Conservation (phyloP, 2,888 invertebrate species). For the Tricholauxania praeusta region DNA sequence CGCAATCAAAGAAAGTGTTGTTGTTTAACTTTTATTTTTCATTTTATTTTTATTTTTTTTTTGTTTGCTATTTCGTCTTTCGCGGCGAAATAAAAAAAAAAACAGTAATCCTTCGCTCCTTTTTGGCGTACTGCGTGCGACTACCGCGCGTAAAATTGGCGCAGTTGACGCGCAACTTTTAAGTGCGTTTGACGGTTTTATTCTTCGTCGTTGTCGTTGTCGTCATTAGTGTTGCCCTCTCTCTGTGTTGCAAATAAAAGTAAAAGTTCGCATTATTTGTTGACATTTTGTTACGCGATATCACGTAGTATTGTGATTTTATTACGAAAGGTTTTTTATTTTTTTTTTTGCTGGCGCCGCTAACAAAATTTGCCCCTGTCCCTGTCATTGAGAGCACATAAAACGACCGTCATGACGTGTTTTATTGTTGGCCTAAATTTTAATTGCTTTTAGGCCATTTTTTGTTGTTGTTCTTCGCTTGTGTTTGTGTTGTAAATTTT, state of each 20-base stretch:
- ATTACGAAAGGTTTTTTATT: too few relatives aligned
- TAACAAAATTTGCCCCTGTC: neutral
- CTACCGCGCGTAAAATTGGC: constrained; percentile 3
- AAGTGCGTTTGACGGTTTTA: constrained; percentile 56
- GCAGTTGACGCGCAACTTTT: constrained; percentile 62
- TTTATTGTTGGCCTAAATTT: constrained; percentile 24
- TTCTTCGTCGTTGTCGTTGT: neutral
- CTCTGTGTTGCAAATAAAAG: neutral
- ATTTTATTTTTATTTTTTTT: too few relatives aligned
- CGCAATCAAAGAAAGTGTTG: too few relatives aligned
- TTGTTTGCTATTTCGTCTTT: neutral
- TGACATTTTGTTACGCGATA: too few relatives aligned
- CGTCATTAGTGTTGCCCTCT: neutral
- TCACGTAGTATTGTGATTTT: too few relatives aligned
- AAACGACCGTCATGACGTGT: constrained; percentile 2
- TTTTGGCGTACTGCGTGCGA: neutral
- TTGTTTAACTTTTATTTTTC: too few relatives aligned
- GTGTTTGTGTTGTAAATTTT: constrained; percentile 12
- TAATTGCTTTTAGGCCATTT: constrained; percentile 3
- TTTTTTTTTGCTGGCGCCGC: too few relatives aligned
- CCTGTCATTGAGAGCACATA: neutral
- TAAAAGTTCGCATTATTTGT: neutral
- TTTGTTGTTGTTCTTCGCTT: neutral
- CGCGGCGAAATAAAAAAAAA: neutral
- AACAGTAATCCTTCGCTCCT: neutral